Evolutionary conservation across 92 coral and sea anemone species (phyloP).

Genomic region (Parazoanthus atlanticus): DNA sequence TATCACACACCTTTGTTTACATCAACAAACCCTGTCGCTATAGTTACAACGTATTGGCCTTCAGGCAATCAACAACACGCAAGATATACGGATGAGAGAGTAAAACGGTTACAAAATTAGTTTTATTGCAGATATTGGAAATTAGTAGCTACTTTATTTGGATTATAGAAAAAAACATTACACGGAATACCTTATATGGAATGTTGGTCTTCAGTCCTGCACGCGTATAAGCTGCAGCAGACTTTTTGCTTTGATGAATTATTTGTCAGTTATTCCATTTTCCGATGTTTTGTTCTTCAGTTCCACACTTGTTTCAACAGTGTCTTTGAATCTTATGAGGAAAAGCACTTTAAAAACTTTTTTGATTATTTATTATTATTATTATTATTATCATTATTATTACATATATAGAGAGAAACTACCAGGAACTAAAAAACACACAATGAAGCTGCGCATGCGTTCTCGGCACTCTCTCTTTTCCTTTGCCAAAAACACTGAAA

Average conservation of each 20-base stretch:
- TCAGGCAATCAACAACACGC: conserved; percentile 17
- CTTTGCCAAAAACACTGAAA: too few species aligned
- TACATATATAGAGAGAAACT: too few species aligned
- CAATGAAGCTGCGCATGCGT: too few species aligned
- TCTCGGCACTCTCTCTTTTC: too few species aligned
- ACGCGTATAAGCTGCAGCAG: neutral
- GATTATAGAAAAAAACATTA: neutral
- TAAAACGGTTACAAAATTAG: neutral
- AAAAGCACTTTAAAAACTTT: too few species aligned
- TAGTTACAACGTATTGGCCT: conserved; percentile 30
- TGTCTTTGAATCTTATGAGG: too few species aligned
- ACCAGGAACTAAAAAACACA: too few species aligned
- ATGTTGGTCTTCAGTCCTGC: neutral
- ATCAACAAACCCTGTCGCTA: neutral
- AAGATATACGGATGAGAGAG: neutral
- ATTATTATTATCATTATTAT: too few species aligned
- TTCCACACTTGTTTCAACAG: too few species aligned
- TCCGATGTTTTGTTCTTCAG: neutral
- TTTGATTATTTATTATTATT: too few species aligned
- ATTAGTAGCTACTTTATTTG: conserved; percentile 1
- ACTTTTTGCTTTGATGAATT: neutral
- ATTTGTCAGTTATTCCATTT: neutral
- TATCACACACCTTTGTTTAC: conserved; percentile 43
- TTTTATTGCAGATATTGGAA: neutral
- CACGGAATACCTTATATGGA: neutral